Evolutionary conservation across 2,888 invertebrate genomes (phyloP).

Genomic region (Lasioglossum lativentre): DNA sequence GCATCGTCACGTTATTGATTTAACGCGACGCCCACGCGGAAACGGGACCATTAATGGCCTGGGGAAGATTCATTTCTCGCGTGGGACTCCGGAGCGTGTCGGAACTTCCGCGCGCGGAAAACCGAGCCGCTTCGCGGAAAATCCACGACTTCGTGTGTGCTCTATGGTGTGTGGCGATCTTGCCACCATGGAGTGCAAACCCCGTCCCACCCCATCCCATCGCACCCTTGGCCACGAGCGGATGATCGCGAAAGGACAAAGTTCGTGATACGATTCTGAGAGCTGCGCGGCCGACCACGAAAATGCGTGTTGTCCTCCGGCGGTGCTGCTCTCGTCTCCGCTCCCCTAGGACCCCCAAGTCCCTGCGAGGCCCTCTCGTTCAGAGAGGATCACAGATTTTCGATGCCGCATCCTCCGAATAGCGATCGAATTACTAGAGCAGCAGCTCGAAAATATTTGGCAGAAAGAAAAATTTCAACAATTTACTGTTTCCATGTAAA

Average conservation of each 20-base stretch:
- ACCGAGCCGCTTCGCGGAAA: background rate
- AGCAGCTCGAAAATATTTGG: too few species aligned
- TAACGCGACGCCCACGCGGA: conserved; percentile 1
- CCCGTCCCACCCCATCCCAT: background rate
- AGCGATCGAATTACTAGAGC: too few species aligned
- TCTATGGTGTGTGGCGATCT: conserved; percentile 44
- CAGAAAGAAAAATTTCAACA: too few species aligned
- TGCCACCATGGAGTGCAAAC: conserved; percentile 15
- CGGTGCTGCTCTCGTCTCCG: background rate
- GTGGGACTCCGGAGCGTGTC: background rate
- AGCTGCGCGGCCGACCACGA: conserved; percentile 24
- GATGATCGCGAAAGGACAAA: conserved; percentile 69
- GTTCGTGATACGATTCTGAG: conserved; percentile 71
- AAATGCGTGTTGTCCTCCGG: conserved; percentile 35
- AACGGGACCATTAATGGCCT: background rate
- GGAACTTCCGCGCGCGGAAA: background rate
- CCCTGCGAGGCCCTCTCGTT: background rate
- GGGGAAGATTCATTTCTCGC: background rate
- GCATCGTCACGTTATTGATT: background rate
- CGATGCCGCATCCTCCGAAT: too few species aligned
- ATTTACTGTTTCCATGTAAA: too few species aligned
- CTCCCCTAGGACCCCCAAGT: too few species aligned
- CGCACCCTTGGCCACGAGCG: conserved; percentile 16
- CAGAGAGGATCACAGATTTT: background rate
- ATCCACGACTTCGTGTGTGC: conserved; percentile 24